Base-by-base conservation (phyloP, 2,113 vertebrate genomes). In the Etheostoma cragini region DNA sequence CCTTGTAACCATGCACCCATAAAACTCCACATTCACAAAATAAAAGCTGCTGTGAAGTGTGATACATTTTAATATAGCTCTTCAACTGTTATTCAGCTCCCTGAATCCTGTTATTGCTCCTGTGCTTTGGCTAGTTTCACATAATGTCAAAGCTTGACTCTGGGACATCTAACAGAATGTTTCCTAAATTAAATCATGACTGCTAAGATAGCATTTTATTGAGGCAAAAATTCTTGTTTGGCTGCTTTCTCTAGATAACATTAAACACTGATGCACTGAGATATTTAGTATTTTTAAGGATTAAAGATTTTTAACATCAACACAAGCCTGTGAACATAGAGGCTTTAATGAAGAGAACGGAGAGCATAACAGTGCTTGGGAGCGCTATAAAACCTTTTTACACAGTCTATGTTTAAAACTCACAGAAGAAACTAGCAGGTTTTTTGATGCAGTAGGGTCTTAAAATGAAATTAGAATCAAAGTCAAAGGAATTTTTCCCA, bases 21-120 rank as follows among this genome's bases (percentile, higher is more conserved):
- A 49, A 61, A 71, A 56, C 21, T 19, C 14, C 17, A 72, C 21
- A 54, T 47, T 19, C 52, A 62, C 45, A 69, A 54, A 78, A 30
- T 73, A 54, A 78, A 30, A 8, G 73, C 22, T 66, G 7, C 7
- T 30, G n/a, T 42, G 6, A 60, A 38, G 38, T 38, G 56, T n/a
- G 13, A 83, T 68, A 63, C 24, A 50, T 49, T 21, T 49, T 21
- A 15, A 58, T 64, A 30, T 30, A 57, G 49, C 3, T 69, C 11
- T 54, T 56, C 58, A 24, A 26, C 7, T 54, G 11, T 33, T 45
- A 77, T 60, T 42, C 12, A 16, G 49, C 61, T 22, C 49, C 10
- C 0, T 72, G 50, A 57, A 70, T 35, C 49, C 26, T 61, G 57
- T 63, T 19, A 24, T 54, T 33, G 17, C 21, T 60, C n/a, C 22